Evolutionary conservation across 2,888 invertebrate species (phyloP).

Genomic region (Magallana nippona): DNA sequence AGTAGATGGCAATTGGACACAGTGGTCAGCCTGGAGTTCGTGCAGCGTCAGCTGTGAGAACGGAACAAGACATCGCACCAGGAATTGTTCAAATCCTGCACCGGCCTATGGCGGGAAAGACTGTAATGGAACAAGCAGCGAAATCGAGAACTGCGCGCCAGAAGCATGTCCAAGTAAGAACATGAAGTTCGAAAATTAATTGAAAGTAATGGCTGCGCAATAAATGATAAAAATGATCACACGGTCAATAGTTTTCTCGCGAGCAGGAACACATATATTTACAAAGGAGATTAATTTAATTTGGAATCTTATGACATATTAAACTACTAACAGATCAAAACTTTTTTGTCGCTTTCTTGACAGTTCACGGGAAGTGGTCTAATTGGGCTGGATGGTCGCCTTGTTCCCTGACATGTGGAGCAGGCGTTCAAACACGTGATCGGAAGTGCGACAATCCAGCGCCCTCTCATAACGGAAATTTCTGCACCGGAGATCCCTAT

Average conservation of each 20-base stretch:
- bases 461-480: neutral
- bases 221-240: no score
- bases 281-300: no score
- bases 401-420: neutral
- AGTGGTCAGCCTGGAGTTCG: neutral
- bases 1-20: neutral
- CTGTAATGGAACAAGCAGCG: neutral
- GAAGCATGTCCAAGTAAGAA: neutral
- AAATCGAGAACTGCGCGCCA: neutral
- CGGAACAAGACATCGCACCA: neutral
- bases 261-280: no score
- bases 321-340: no score
- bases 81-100: neutral
- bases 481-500: neutral
- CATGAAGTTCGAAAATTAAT: no score
- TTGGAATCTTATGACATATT: no score
- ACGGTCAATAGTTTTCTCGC: no score
- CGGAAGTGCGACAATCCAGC: neutral
- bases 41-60: neutral
- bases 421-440: conserved; percentile 1
- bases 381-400: neutral
- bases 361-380: neutral
- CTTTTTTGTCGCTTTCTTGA: neutral
- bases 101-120: neutral
- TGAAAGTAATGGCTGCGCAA: no score